phyloP scores from a whole-genome alignment of 2,888 invertebrate species.

The Mactromeris polynyma region DNA sequence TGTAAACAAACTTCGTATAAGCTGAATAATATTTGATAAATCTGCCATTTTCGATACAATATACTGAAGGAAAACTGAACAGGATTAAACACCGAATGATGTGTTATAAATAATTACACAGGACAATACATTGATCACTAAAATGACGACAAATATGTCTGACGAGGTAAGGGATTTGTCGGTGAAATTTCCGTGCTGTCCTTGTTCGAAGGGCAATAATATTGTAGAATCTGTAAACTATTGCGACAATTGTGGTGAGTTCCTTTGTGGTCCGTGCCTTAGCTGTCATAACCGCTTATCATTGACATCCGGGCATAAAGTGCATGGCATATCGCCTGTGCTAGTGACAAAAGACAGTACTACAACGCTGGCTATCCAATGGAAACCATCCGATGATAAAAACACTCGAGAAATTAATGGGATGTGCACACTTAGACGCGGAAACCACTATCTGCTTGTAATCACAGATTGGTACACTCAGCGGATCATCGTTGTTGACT shows the following conservation, averaged over 20 bases:
- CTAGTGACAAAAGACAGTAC: background rate
- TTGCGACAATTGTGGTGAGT: background rate
- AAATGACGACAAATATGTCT: background rate
- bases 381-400: background rate
- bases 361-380: background rate
- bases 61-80: too few species aligned
- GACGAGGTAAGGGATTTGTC: background rate
- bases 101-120: too few species aligned
- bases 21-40: too few species aligned
- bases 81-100: too few species aligned
- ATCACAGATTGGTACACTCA: slow-evolving; percentile 2
- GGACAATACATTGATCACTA: too few species aligned
- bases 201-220: background rate
- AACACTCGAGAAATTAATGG: slow-evolving; percentile 5
- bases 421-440: background rate
- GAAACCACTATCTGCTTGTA: background rate
- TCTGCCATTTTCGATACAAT: too few species aligned
- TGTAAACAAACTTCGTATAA: too few species aligned
- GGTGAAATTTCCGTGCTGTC: background rate
- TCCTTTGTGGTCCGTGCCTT: background rate
- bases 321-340: background rate
- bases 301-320: background rate
- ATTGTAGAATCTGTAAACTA: background rate
- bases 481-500: background rate
- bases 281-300: background rate